Conservation (phyloP, 2,888 invertebrate species). For the Nineta flava region DNA sequence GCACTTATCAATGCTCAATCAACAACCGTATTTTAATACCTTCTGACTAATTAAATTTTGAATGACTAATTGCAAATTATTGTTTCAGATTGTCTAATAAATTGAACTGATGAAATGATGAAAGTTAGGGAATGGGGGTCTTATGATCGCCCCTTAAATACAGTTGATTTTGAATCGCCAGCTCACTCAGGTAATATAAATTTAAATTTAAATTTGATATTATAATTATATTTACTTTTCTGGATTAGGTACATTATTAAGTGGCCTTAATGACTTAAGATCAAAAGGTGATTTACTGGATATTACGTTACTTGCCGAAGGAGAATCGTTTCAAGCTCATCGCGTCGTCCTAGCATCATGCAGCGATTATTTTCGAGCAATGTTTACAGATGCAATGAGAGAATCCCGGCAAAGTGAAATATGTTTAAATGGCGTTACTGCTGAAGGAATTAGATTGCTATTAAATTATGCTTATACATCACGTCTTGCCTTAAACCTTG, state of each 20-base stretch:
- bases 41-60: background rate
- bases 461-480: conserved; percentile 56
- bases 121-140: conserved; percentile 23
- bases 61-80: background rate
- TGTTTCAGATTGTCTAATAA: background rate
- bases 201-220: background rate
- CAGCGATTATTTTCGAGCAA: conserved; percentile 58
- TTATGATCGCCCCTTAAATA: conserved; percentile 26
- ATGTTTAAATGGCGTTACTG: conserved; percentile 45
- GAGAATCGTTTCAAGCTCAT: conserved; percentile 47
- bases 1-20: background rate
- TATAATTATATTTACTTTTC: background rate
- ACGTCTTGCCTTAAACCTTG: conserved; percentile 39
- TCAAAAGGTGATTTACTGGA: conserved; percentile 45
- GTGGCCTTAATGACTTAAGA: conserved; percentile 43
- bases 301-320: conserved; percentile 48
- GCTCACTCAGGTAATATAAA: conserved; percentile 30
- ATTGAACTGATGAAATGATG: conserved; percentile 17
- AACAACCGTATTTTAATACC: background rate
- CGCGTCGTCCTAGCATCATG: conserved; percentile 53
- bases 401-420: conserved; percentile 50
- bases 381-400: conserved; percentile 56
- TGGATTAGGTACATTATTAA: conserved; percentile 26
- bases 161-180: conserved; percentile 35
- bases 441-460: conserved; percentile 43